Evolutionary conservation across 1,140 invertebrate genomes (phyloP).

Genomic region (Lordiphosa stackelbergi): DNA sequence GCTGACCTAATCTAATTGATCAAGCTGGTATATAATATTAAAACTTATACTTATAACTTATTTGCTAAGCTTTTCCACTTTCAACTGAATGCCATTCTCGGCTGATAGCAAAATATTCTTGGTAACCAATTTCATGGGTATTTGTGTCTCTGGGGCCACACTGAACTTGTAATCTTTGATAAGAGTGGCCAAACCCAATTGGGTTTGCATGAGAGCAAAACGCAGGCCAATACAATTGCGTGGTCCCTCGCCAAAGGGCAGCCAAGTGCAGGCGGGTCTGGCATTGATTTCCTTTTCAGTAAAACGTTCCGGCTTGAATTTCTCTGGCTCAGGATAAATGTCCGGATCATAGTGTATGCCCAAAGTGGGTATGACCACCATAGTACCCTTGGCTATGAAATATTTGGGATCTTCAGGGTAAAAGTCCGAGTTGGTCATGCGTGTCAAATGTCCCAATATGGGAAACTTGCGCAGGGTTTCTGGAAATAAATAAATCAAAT

Average conservation of each 20-base stretch:
- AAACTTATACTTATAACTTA: too few relatives aligned
- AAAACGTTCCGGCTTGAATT: conserved; percentile 81
- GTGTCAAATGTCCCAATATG: conserved; percentile 79
- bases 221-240: conserved; percentile 79
- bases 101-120: conserved; percentile 37
- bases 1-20: too few relatives aligned
- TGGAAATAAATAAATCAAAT: conserved; percentile 1
- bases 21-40: too few relatives aligned
- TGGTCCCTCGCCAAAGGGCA: conserved; percentile 58
- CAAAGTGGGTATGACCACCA: conserved; percentile 80
- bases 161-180: conserved; percentile 61
- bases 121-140: conserved; percentile 29
- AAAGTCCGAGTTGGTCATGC: conserved; percentile 80
- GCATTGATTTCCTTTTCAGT: conserved; percentile 70
- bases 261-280: conserved; percentile 50
- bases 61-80: background rate
- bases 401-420: conserved; percentile 80
- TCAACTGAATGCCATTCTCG: conserved; percentile 45
- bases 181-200: conserved; percentile 78
- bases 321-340: conserved; percentile 69
- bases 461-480: conserved; percentile 84
- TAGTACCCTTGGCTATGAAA: conserved; percentile 80
- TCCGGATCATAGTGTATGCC: conserved; percentile 80
- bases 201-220: conserved; percentile 81
- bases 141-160: conserved; percentile 27